A percentile compares a stretch with the other conserved stretches of the same genome.
These are phyloP conservation scores for Thalassoma bifasciatum DNA, from an alignment of 2,113 vertebrate genomes.

Conservation along the genomic window DNA sequence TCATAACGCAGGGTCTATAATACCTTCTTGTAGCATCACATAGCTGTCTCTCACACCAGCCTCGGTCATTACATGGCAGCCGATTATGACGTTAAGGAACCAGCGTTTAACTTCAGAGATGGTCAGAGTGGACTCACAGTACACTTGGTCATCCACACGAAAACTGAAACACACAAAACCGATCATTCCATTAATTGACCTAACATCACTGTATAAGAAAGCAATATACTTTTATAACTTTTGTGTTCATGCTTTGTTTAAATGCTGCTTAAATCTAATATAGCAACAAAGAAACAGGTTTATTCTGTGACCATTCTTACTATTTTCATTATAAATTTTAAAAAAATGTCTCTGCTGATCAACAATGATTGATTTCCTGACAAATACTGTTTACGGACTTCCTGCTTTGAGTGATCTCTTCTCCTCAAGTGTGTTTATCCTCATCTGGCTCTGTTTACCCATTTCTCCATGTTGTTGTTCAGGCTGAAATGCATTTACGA, in stretches of 20 bases:
- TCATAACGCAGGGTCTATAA: too few species aligned
- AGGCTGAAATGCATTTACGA: background rate
- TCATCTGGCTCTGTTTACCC: background rate
- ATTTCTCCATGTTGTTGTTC: background rate
- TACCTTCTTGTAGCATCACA: constrained; percentile 70
- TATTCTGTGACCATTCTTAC: background rate
- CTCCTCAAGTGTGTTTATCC: too few species aligned
- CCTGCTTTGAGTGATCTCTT: too few species aligned
- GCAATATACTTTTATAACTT: too few species aligned
- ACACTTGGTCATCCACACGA: background rate
- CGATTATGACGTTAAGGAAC: constrained; percentile 62
- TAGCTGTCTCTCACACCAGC: rapidly evolving
- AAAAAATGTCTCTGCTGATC: background rate
- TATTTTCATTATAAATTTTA: background rate
- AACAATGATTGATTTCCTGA: background rate
- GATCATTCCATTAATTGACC: background rate
- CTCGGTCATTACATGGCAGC: constrained; percentile 35
- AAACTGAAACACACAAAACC: constrained; percentile 37
- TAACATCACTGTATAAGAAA: too few species aligned
- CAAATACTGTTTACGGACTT: background rate
- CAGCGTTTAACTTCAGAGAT: constrained; percentile 56
- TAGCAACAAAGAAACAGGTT: background rate
- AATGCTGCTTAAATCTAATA: too few species aligned
- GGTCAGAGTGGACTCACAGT: constrained; percentile 44
- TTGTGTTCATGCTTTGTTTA: too few species aligned